Evolutionary conservation across 2,797 vertebrate genomes (phyloP), one percentile per base, ranked within the genome.

Genomic region (Poeciliopsis paucimaculata): DNA sequence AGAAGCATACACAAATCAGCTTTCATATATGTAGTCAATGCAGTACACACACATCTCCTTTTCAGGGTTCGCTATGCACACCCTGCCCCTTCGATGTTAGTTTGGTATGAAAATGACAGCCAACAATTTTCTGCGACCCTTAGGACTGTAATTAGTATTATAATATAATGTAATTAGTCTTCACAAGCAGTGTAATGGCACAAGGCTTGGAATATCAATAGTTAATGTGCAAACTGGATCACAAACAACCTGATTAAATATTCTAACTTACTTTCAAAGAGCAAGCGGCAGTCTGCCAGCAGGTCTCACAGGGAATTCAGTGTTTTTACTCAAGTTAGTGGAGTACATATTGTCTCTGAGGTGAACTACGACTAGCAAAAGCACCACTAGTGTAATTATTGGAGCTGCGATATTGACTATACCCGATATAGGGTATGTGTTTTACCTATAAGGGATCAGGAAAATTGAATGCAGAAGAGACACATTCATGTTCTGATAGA

Each of bases 221-320:
- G 90, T 92, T 92, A 91, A 92, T 90, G 78, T 77, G 83, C 80
- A 89, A 92, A 91, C 84, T 92, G 85, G 86, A 90, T 92, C 89
- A 90, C 80, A 93, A 94, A 91, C 88, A 92, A 89, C 83, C 87
- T 88, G 89, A 94, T 92, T 93, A 84, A 31, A 88, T 87, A 86
- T 91, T 82, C 77, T 77, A 77, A 82, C 83, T 88, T 84, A 77
- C 81, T 92, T 90, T 91, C 79, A 88, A 85, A 89, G 89, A 90
- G 86, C 86, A 75, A 71, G 85, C 77, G 88, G 84, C 82, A 85
- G 89, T 81, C 86, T 90, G 86, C 85, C 90, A 84, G 87, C 77
- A 80, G 64, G 86, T 91, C 89, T 89, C 90, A 57, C 64, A 62
- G 91, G 87, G 88, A 83, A 85, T 88, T 89, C 60, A 74, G 82